A percentile compares a stretch with the other conserved stretches of the same genome.
Conservation (phyloP, 2,797 vertebrate species). For the Benthosema pterotum region DNA sequence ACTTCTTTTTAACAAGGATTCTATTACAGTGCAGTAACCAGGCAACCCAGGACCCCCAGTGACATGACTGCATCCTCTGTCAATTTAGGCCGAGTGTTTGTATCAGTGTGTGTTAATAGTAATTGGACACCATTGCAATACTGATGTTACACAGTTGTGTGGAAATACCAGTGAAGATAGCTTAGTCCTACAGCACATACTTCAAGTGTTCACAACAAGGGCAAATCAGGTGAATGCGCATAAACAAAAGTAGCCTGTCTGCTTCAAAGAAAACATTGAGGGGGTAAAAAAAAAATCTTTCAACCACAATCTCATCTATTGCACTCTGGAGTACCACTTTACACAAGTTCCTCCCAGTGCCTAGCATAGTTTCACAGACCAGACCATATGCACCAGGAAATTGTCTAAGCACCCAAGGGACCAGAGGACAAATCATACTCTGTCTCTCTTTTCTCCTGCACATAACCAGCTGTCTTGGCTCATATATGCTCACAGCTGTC, state of each 20-base stretch:
- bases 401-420: constrained; percentile 60
- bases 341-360: constrained; percentile 22
- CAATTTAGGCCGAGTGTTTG: too few relatives aligned
- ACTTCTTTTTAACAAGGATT: too few relatives aligned
- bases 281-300: constrained; percentile 28
- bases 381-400: constrained; percentile 53
- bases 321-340: constrained; percentile 35
- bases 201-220: constrained; percentile 1
- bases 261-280: too few relatives aligned
- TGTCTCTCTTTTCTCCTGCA: constrained; percentile 62
- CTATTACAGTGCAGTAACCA: too few relatives aligned
- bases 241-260: constrained; percentile 20
- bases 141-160: constrained; percentile 2
- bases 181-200: constrained; percentile 6
- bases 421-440: constrained; percentile 61
- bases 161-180: background rate
- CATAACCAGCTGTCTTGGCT: constrained; percentile 80
- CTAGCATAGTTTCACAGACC: constrained; percentile 41
- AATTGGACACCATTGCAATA: constrained; percentile 5
- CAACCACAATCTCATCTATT: constrained; percentile 26
- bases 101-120: background rate
- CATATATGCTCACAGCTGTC: constrained; percentile 74
- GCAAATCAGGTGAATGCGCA: constrained; percentile 1
- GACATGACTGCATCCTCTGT: too few relatives aligned
- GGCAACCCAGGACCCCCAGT: too few relatives aligned